phyloP scores from a whole-genome alignment of 2,888 invertebrate species.

The Xylota segnis region DNA sequence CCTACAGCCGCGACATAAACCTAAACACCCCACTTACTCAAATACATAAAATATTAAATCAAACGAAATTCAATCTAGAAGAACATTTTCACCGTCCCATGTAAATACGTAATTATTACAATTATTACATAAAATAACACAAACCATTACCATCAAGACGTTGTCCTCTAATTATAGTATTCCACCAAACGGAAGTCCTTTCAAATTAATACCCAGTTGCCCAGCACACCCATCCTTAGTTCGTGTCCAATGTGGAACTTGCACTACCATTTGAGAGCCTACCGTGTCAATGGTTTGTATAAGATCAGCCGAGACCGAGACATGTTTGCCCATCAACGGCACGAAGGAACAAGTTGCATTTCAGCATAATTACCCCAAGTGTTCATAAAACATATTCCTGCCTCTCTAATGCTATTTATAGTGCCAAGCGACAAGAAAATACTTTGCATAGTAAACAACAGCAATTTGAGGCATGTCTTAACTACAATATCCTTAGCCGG shows the following conservation, averaged over 20 bases:
- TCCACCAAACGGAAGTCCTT: slow-evolving; percentile 60
- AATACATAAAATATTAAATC: neutral
- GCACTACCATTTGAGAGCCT: neutral
- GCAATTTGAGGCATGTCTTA: slow-evolving; percentile 63
- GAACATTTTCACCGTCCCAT: slow-evolving; percentile 4
- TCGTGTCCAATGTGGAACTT: slow-evolving; percentile 4
- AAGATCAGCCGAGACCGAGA: slow-evolving; percentile 44
- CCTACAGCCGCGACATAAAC: neutral
- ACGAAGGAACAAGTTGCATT: slow-evolving; percentile 49
- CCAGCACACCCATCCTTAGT: slow-evolving; percentile 38
- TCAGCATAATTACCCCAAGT: slow-evolving; percentile 65
- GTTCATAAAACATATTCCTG: slow-evolving; percentile 48
- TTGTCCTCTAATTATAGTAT: slow-evolving; percentile 24
- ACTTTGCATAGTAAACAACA: slow-evolving; percentile 63
- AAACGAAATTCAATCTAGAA: slow-evolving; percentile 4
- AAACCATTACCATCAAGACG: slow-evolving; percentile 16
- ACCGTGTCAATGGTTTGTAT: slow-evolving; percentile 21
- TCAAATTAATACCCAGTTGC: slow-evolving; percentile 45
- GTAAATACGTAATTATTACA: slow-evolving; percentile 19
- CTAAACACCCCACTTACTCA: neutral
- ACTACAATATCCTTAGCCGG: slow-evolving; percentile 60
- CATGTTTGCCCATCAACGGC: slow-evolving; percentile 63
- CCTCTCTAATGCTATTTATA: slow-evolving; percentile 69
- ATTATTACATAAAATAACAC: slow-evolving; percentile 19
- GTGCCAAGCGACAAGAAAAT: slow-evolving; percentile 57